Conservation (phyloP, 2,888 invertebrate genomes). For the Monoplex corrugatus region DNA sequence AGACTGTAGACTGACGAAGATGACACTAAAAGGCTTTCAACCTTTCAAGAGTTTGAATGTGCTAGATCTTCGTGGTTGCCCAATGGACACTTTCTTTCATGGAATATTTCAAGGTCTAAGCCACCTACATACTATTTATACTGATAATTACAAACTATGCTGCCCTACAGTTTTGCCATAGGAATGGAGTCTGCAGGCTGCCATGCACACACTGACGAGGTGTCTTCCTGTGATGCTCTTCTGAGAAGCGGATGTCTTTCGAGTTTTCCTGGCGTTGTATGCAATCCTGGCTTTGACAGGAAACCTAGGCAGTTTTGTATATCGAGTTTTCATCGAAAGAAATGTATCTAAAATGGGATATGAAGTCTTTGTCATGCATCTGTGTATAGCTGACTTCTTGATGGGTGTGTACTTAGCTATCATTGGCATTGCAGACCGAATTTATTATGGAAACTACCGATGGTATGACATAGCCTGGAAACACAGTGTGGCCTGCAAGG, state of each 20-base stretch:
- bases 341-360: not conserved
- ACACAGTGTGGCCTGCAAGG: constrained; percentile 48
- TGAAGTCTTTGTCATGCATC: constrained; percentile 47
- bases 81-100: not conserved
- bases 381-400: constrained; percentile 50
- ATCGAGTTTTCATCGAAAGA: not conserved
- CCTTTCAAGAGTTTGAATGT: not conserved
- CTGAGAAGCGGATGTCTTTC: constrained; percentile 2
- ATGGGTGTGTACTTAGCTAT: constrained; percentile 20
- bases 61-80: constrained; percentile 13
- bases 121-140: constrained; percentile 35
- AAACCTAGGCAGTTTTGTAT: constrained; percentile 24
- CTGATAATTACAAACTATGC: constrained; percentile 45
- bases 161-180: constrained; percentile 14
- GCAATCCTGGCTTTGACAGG: constrained; percentile 35
- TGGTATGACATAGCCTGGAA: constrained; percentile 65
- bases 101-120: constrained; percentile 13
- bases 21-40: not conserved
- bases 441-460: constrained; percentile 63
- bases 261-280: constrained; percentile 26
- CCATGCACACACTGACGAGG: constrained; percentile 28
- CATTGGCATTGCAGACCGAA: constrained; percentile 59
- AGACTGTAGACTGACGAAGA: not conserved
- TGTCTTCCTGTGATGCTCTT: constrained; percentile 47
- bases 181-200: not conserved